Percentiles rank a stretch among this genome's conserved stretches.
Conservation (phyloP, 2,797 vertebrate species). For the Coregonus sp. region DNA sequence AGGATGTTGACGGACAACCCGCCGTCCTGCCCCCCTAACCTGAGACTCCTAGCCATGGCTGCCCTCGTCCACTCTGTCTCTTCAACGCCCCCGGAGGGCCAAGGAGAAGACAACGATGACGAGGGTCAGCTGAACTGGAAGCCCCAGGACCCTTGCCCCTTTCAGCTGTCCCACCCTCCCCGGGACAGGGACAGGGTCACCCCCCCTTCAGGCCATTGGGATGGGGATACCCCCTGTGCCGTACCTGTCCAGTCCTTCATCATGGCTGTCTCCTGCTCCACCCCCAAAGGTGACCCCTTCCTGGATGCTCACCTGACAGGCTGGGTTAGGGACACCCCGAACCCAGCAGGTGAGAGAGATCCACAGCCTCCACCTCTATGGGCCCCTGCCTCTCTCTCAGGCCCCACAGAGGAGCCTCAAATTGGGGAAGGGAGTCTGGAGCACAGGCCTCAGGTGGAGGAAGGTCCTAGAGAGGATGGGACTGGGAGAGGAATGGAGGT, state of each 20-base stretch:
- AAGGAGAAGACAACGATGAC: neutral
- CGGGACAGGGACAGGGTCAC: too few species aligned
- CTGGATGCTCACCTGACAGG: neutral
- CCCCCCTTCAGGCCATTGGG: neutral
- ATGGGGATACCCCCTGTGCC: neutral
- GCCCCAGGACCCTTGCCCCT: neutral
- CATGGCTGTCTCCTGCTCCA: slow-evolving; percentile 6
- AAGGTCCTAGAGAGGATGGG: neutral
- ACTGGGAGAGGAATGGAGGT: neutral
- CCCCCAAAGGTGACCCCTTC: neutral
- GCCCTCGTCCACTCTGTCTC: neutral
- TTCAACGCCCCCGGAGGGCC: neutral
- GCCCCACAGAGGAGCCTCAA: neutral
- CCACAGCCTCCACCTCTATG: neutral
- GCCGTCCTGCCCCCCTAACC: neutral
- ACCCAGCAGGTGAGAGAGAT: neutral
- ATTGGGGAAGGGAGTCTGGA: neutral
- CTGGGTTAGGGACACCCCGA: neutral
- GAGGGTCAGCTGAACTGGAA: neutral
- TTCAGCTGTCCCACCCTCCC: neutral
- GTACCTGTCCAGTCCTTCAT: neutral
- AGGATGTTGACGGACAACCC: neutral
- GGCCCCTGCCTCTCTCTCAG: neutral
- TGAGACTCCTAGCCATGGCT: neutral
- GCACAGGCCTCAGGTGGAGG: neutral